Conservation (phyloP, 2,113 vertebrate genomes). For the Rostratula benghalensis region DNA sequence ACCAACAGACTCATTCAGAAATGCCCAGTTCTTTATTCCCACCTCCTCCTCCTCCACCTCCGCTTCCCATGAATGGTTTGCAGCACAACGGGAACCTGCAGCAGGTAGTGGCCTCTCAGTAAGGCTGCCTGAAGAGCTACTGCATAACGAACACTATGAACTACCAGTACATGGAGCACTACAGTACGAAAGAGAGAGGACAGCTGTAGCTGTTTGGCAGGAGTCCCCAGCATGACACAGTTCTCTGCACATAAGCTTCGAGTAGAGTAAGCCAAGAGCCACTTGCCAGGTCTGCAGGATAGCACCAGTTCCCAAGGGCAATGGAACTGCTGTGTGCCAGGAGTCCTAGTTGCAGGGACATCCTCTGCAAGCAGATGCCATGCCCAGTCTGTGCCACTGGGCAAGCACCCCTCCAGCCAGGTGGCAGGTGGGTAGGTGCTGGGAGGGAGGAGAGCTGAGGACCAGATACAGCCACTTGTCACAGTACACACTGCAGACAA, state of each 20-base stretch:
- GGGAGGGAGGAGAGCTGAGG: background rate
- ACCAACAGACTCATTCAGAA: slow-evolving; percentile 72
- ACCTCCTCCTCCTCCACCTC: slow-evolving; percentile 54
- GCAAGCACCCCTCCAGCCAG: background rate
- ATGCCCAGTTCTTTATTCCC: slow-evolving; percentile 74
- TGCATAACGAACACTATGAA: background rate
- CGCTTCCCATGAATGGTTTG: slow-evolving; percentile 74
- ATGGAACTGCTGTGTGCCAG: background rate
- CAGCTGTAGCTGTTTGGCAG: background rate
- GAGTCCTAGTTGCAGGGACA: background rate
- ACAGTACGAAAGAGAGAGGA: background rate
- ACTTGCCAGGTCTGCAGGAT: background rate
- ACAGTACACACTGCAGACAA: background rate
- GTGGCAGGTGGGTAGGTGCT: background rate
- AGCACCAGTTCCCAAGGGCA: background rate
- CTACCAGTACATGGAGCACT: background rate
- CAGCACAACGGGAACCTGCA: slow-evolving; percentile 85
- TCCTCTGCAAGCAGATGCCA: background rate
- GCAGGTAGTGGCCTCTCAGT: slow-evolving; percentile 82
- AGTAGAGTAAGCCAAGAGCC: background rate
- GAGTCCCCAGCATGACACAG: background rate
- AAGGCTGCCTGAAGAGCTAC: background rate
- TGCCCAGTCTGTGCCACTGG: background rate
- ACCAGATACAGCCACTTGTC: background rate
- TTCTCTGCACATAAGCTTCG: background rate